Conservation (phyloP, 2,113 vertebrate genomes). For the Morone saxatilis region DNA sequence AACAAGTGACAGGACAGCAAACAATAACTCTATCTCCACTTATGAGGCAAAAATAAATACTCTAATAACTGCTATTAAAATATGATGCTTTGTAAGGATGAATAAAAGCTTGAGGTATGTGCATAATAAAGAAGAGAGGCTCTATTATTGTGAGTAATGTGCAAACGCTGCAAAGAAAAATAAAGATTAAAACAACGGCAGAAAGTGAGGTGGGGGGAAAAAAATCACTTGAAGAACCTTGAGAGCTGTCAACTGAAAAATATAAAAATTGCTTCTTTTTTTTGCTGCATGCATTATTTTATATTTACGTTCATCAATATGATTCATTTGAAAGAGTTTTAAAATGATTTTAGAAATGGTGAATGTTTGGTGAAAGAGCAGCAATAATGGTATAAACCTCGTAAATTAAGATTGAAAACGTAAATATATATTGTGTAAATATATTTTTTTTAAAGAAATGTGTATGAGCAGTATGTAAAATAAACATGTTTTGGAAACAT, state of each 20-base stretch:
- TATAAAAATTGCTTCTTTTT: constrained; percentile 8
- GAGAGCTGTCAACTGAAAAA: constrained; percentile 26
- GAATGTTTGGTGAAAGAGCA: background rate
- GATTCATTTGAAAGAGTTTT: background rate
- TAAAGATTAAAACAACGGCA: constrained; percentile 13
- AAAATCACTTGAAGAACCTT: constrained; percentile 23
- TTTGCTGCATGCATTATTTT: constrained; percentile 69
- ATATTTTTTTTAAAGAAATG: constrained; percentile 5
- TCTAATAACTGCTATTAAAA: constrained; percentile 19
- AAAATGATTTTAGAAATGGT: background rate
- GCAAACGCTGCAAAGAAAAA: constrained; percentile 42
- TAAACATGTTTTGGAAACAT: constrained; percentile 74
- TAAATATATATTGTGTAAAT: constrained; percentile 68
- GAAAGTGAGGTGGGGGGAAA: constrained; percentile 51
- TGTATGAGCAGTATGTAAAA: constrained; percentile 46
- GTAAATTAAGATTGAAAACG: constrained; percentile 53
- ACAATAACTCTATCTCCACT: constrained; percentile 69
- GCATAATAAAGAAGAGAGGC: constrained; percentile 26
- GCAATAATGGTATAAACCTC: background rate
- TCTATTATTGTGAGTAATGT: constrained; percentile 27
- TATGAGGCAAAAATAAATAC: constrained; percentile 49
- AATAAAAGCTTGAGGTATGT: constrained; percentile 40
- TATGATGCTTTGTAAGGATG: constrained; percentile 17
- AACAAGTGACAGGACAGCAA: constrained; percentile 76
- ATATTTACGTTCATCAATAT: constrained; percentile 76